These are phyloP conservation scores for Itoplectis maculator DNA, from an alignment of 2,888 invertebrate genomes.

Conservation along the genomic window DNA sequence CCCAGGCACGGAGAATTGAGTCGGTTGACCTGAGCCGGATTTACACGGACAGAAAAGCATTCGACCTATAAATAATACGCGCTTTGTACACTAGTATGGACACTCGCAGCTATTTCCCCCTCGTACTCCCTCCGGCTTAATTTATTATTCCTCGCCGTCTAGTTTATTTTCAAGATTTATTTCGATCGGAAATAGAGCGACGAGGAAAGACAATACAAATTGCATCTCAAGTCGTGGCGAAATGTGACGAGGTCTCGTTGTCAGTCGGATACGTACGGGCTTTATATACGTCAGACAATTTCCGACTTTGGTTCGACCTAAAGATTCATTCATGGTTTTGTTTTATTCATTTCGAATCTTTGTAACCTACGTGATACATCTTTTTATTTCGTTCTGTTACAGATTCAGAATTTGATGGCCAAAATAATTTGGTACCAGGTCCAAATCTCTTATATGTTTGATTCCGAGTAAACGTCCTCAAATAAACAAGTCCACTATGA, in stretches of 20 bases:
- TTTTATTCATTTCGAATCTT: not conserved
- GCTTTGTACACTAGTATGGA: conserved; percentile 65
- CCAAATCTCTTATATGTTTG: not conserved
- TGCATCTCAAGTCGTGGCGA: not conserved
- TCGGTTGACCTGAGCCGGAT: conserved; percentile 67
- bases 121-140: conserved; percentile 56
- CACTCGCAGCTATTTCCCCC: conserved; percentile 61
- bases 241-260: not conserved
- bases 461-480: no score
- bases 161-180: conserved; percentile 70
- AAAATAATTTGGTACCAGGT: not conserved
- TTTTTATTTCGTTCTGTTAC: not conserved
- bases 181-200: conserved; percentile 50
- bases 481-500: no score
- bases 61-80: conserved; percentile 68
- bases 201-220: conserved; percentile 41
- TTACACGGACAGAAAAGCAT: conserved; percentile 66
- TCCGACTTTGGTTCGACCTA: not conserved
- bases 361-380: not conserved
- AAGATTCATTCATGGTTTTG: not conserved
- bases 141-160: conserved; percentile 68
- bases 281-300: not conserved
- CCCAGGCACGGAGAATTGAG: conserved; percentile 67
- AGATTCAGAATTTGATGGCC: not conserved
- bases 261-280: not conserved